phyloP scores from a whole-genome alignment of 2,113 vertebrate genomes.

The Trochalopteron elliotii region DNA sequence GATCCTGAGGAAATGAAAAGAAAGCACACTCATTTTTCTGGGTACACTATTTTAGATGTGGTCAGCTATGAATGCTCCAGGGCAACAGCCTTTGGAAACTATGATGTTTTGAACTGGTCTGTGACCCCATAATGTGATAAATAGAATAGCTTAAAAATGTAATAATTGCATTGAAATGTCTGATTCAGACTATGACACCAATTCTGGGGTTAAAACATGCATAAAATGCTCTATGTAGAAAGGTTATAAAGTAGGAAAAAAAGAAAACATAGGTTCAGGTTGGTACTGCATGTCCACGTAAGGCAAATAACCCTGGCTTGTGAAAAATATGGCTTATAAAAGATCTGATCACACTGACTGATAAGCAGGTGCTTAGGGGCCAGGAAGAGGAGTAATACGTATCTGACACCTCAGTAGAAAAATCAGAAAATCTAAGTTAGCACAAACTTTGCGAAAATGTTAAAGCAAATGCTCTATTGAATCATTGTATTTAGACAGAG shows the following conservation, averaged over 20 bases:
- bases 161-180: not conserved
- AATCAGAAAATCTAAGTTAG: not conserved
- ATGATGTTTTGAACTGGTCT: not conserved
- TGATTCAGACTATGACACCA: not conserved
- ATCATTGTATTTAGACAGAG: not conserved
- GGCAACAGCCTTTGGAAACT: not conserved
- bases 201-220: not conserved
- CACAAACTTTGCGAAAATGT: not conserved
- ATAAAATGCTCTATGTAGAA: not conserved
- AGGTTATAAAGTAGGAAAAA: not conserved
- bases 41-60: not conserved
- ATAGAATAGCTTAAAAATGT: not conserved
- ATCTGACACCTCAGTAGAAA: not conserved
- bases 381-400: not conserved
- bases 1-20: not conserved
- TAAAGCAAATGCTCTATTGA: not conserved
- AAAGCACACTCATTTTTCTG: not conserved
- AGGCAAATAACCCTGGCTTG: not conserved
- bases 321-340: not conserved
- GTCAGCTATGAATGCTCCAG: not conserved
- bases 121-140: not conserved
- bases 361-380: constrained; percentile 2
- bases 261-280: not conserved
- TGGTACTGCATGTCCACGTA: not conserved
- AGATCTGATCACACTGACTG: not conserved